Conservation (phyloP, 2,797 vertebrate species). For the Trematomus bernacchii region DNA sequence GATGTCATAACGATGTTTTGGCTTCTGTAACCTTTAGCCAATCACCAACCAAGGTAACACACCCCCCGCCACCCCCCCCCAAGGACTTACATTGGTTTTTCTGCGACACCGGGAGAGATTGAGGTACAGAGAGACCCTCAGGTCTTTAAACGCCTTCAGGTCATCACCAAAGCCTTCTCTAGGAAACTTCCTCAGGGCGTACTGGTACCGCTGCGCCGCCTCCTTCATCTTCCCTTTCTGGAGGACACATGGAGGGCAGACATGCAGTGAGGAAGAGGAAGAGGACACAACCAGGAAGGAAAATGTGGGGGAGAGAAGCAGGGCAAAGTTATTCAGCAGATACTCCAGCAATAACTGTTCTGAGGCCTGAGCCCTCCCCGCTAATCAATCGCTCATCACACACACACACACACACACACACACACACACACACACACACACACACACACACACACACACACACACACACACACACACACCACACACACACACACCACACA, state of each 20-base stretch:
- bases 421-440: not conserved
- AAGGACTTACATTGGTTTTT: constrained; percentile 95
- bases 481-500: constrained; percentile 15
- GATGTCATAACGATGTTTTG: too few species aligned
- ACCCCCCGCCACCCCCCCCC: too few species aligned
- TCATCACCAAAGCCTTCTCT: constrained; percentile 98
- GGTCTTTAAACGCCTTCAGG: constrained; percentile 95
- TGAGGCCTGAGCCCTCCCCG: constrained; percentile 34
- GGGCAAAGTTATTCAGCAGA: constrained; percentile 36
- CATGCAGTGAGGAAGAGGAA: constrained; percentile 45
- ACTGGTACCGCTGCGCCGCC: constrained; percentile 97
- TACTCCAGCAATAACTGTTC: constrained; percentile 46
- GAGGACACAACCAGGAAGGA: constrained; percentile 43
- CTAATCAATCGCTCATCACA: constrained; percentile 82
- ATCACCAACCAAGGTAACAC: too few species aligned
- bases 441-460: too few species aligned
- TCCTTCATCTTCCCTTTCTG: constrained; percentile 99
- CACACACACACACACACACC: constrained; percentile 40
- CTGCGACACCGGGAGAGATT: constrained; percentile 97
- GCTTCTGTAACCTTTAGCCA: too few species aligned
- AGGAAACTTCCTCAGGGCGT: constrained; percentile 97
- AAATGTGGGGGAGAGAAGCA: constrained; percentile 8
- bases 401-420: constrained; percentile 29
- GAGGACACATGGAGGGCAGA: constrained; percentile 67
- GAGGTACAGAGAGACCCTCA: constrained; percentile 95